phyloP scores from a whole-genome alignment of 2,797 vertebrate species.

The Pangasius sanitwongsei region DNA sequence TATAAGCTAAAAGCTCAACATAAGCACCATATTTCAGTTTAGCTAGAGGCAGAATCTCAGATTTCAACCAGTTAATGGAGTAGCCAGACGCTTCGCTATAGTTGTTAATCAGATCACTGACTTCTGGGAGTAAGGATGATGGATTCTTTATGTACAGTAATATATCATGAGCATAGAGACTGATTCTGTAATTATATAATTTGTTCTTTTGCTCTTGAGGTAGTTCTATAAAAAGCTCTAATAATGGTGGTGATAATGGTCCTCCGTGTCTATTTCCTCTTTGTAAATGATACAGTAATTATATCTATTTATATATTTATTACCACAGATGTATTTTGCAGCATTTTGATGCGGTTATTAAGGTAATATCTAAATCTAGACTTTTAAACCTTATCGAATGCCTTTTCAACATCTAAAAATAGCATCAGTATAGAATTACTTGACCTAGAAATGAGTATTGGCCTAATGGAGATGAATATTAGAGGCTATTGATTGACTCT shows the following conservation, averaged over 20 bases:
- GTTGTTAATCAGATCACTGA: constrained; percentile 22
- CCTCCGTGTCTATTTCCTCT: not conserved
- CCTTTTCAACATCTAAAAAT: not conserved
- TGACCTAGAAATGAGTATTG: not conserved
- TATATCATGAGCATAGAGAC: constrained; percentile 12
- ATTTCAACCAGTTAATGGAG: constrained; percentile 29
- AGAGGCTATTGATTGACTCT: not conserved
- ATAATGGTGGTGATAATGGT: not conserved
- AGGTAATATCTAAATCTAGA: not conserved
- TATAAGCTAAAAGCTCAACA: not conserved
- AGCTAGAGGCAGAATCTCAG: not conserved
- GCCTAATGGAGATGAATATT: not conserved
- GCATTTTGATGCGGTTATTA: not conserved
- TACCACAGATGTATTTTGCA: not conserved
- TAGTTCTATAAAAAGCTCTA: constrained; percentile 17
- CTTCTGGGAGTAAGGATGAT: constrained; percentile 6
- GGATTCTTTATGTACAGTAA: constrained; percentile 20
- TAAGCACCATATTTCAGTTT: constrained; percentile 1
- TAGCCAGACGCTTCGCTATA: constrained; percentile 10
- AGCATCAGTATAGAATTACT: not conserved
- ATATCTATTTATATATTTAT: not conserved
- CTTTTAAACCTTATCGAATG: not conserved
- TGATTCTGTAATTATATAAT: not conserved
- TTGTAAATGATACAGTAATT: not conserved
- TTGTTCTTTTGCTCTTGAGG: constrained; percentile 8